Evolutionary conservation across 2,113 vertebrate genomes (phyloP).

Genomic region (Cyanistes caeruleus): DNA sequence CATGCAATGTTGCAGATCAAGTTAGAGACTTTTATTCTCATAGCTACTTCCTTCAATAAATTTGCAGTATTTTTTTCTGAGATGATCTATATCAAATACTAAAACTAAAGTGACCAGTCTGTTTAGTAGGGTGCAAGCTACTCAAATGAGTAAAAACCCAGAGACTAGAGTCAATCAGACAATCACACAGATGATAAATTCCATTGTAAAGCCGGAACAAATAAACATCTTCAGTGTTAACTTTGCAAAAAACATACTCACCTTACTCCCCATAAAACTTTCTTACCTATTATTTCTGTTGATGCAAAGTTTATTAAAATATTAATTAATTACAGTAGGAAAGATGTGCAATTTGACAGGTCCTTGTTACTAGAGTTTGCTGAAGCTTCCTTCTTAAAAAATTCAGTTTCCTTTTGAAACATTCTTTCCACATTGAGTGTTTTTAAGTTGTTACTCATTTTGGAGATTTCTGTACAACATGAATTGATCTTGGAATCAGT

Average conservation of each 20-base stretch:
- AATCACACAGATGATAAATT: background rate
- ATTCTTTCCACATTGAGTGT: background rate
- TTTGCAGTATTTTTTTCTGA: background rate
- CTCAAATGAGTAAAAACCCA: background rate
- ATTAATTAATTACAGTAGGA: background rate
- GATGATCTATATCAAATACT: background rate
- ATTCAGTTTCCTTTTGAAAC: background rate
- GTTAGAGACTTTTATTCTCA: background rate
- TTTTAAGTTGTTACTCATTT: background rate
- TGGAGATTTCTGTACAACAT: background rate
- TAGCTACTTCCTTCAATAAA: background rate
- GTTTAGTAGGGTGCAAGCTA: background rate
- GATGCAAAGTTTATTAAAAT: background rate
- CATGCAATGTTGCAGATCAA: background rate
- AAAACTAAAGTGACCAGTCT: background rate
- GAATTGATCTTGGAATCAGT: background rate
- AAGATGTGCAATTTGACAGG: background rate
- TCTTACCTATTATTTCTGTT: background rate
- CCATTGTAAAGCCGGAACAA: background rate
- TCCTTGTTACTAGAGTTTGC: background rate
- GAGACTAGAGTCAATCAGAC: background rate
- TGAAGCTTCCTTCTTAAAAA: background rate
- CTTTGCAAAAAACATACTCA: background rate
- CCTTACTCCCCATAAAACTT: background rate
- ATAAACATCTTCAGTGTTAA: background rate